Conservation (phyloP, 2,888 invertebrate genomes). For the Eustalomyia histrio region DNA sequence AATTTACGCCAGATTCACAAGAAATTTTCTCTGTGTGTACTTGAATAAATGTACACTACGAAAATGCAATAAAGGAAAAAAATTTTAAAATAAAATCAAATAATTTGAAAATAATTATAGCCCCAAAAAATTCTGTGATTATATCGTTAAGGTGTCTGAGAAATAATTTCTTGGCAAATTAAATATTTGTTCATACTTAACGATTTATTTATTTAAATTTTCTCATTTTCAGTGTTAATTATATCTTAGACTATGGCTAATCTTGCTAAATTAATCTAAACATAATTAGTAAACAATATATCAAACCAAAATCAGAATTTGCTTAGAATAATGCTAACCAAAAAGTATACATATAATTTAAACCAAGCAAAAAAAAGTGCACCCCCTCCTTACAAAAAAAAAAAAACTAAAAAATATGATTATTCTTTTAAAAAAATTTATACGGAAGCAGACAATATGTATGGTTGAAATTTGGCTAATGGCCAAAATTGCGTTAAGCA, state of each 20-base stretch:
- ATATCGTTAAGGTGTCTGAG: too few relatives aligned
- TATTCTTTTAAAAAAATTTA: slow-evolving; percentile 21
- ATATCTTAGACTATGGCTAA: slow-evolving; percentile 8
- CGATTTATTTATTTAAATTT: not conserved
- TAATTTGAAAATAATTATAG: too few relatives aligned
- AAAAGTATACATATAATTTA: not conserved
- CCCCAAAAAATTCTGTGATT: too few relatives aligned
- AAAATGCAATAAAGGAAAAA: too few relatives aligned
- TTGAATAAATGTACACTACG: too few relatives aligned
- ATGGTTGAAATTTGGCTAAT: slow-evolving; percentile 38
- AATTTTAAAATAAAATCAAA: too few relatives aligned
- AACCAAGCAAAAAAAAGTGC: slow-evolving; percentile 33
- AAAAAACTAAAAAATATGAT: slow-evolving; percentile 35
- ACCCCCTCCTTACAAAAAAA: slow-evolving; percentile 12
- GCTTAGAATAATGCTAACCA: not conserved
- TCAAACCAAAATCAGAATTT: slow-evolving; percentile 23
- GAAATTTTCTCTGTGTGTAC: too few relatives aligned
- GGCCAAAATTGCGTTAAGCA: slow-evolving; percentile 36
- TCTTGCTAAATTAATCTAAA: slow-evolving; percentile 25
- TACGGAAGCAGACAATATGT: slow-evolving; percentile 56
- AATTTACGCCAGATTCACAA: too few relatives aligned
- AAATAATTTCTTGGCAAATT: too few relatives aligned
- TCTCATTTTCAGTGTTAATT: not conserved
- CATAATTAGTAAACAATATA: slow-evolving; percentile 37
- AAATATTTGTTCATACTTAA: too few relatives aligned